A percentile compares a stretch with the other conserved stretches of the same genome.
phyloP scores from a whole-genome alignment of 1,140 invertebrate genomes.

The Colletes latitarsis region DNA sequence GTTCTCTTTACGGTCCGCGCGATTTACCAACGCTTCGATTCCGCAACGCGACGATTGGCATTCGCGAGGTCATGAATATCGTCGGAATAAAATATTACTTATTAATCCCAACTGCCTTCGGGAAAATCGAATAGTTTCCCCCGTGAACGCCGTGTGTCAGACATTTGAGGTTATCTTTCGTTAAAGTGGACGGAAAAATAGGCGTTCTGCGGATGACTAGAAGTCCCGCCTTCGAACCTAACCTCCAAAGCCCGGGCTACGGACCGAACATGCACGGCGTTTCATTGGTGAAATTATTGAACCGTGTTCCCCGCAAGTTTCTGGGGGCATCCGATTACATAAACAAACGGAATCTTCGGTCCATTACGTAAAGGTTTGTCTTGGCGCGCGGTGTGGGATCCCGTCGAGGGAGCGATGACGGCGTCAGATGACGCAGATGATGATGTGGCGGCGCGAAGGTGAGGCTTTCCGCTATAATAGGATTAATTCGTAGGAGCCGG shows the following conservation, averaged over 20 bases:
- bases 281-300: conserved; percentile 12
- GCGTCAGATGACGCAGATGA: conserved; percentile 33
- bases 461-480: conserved; percentile 47
- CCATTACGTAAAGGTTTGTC: conserved; percentile 41
- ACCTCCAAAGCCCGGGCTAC: too few species aligned
- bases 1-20: conserved; percentile 38
- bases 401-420: conserved; percentile 18
- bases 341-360: conserved; percentile 44
- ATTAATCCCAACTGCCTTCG: background rate
- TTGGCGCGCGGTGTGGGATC: conserved; percentile 33
- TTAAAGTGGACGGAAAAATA: too few species aligned
- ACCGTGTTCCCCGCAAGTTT: conserved; percentile 9
- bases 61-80: conserved; percentile 22
- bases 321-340: conserved; percentile 39
- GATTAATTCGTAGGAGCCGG: conserved; percentile 51
- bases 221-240: too few species aligned
- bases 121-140: too few species aligned
- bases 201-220: too few species aligned
- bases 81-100: background rate
- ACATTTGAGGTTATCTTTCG: too few species aligned
- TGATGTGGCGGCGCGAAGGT: conserved; percentile 30
- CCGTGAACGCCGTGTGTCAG: too few species aligned
- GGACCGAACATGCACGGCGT: too few species aligned
- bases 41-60: conserved; percentile 8
- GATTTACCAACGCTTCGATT: conserved; percentile 32